Evolutionary conservation across 2,797 vertebrate species (phyloP).

Genomic region (Phoeniculus purpureus): DNA sequence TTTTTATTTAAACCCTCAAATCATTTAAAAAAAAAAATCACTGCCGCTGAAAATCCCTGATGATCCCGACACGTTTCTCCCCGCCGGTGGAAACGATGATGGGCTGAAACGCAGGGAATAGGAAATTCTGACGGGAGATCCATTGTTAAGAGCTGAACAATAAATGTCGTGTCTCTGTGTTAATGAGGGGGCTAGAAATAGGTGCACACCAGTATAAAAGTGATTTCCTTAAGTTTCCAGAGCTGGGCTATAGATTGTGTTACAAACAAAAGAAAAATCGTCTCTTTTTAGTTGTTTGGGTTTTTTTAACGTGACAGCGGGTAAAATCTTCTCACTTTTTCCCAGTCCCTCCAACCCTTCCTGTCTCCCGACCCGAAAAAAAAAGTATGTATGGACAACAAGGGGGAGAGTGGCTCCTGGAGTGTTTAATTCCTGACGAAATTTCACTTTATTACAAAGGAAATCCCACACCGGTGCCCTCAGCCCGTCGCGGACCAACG

Average conservation of each 20-base stretch:
- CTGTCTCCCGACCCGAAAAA: background rate
- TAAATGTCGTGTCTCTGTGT: constrained; percentile 22
- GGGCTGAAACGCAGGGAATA: constrained; percentile 10
- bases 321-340: background rate
- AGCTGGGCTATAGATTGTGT: background rate
- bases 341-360: background rate
- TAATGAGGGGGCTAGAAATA: constrained; percentile 37
- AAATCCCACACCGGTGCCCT: background rate
- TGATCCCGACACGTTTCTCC: constrained; percentile 19
- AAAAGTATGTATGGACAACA: background rate
- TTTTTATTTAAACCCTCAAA: background rate
- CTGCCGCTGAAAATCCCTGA: constrained; percentile 28
- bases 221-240: background rate
- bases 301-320: background rate
- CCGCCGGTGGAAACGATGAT: constrained; percentile 40
- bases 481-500: background rate
- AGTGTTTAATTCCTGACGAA: background rate
- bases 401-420: background rate
- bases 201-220: background rate
- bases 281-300: background rate
- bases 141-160: constrained; percentile 29
- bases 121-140: constrained; percentile 42
- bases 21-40: constrained; percentile 25
- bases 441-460: background rate
- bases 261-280: constrained; percentile 21